Conservation (phyloP, 2,888 invertebrate genomes). For the Cremastinae sp. region DNA sequence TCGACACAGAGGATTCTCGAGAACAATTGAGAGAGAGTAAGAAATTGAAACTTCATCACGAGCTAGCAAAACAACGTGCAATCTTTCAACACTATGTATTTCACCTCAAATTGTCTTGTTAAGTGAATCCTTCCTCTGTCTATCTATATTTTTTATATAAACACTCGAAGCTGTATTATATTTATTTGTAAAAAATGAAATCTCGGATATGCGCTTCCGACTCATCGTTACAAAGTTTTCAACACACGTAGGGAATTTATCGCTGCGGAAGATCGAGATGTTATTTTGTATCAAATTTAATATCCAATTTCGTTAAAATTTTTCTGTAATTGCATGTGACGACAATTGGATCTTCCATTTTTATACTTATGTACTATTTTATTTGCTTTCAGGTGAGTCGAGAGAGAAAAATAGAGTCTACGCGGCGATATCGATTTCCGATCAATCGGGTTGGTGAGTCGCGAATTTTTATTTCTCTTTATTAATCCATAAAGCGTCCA, state of each 20-base stretch:
- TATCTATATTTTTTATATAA: not conserved
- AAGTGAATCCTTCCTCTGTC: slow-evolving; percentile 34
- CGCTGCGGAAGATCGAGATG: no score
- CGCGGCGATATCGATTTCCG: slow-evolving; percentile 48
- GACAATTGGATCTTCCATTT: slow-evolving; percentile 49
- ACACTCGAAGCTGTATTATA: no score
- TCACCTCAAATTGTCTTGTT: slow-evolving; percentile 41
- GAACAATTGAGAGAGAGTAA: slow-evolving; percentile 1
- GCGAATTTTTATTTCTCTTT: slow-evolving; percentile 31
- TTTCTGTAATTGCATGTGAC: slow-evolving; percentile 41
- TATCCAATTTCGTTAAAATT: slow-evolving; percentile 6
- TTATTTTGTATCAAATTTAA: not conserved
- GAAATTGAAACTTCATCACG: slow-evolving; percentile 32
- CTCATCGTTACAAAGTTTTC: no score
- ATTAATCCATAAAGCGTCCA: not conserved
- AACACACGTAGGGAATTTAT: no score
- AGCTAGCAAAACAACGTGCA: slow-evolving; percentile 14
- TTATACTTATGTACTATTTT: slow-evolving; percentile 60
- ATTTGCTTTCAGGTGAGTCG: slow-evolving; percentile 67
- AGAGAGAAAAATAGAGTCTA: slow-evolving; percentile 22
- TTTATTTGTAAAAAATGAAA: no score
- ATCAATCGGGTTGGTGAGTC: slow-evolving; percentile 50
- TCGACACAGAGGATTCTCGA: slow-evolving; percentile 29
- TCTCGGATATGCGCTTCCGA: no score
- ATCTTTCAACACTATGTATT: slow-evolving; percentile 28